phyloP scores from a whole-genome alignment of 2,113 vertebrate species.

The Megalops atlanticus region DNA sequence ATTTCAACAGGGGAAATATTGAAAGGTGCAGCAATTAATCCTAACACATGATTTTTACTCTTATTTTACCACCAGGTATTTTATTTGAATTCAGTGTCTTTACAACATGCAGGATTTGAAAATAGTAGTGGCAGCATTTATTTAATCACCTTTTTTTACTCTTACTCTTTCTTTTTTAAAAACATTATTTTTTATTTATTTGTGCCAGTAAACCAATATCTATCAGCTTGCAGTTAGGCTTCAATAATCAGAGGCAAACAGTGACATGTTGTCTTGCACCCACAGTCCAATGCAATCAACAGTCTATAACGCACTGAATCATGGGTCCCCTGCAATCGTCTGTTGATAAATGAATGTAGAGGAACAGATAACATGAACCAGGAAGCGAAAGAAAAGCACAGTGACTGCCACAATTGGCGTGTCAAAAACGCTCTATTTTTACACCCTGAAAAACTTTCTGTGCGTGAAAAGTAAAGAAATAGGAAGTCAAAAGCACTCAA shows the following conservation, averaged over 20 bases:
- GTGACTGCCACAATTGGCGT: slow-evolving; percentile 45
- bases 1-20: no score
- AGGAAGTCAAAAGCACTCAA: slow-evolving; percentile 32
- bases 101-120: no score
- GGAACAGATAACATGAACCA: slow-evolving; percentile 67
- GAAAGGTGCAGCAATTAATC: no score
- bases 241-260: background rate
- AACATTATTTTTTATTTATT: background rate
- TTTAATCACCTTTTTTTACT: no score
- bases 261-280: slow-evolving; percentile 13
- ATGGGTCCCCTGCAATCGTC: slow-evolving; percentile 33
- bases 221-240: background rate
- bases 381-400: slow-evolving; percentile 59
- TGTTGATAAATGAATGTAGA: slow-evolving; percentile 57
- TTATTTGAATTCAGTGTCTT: no score
- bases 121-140: background rate
- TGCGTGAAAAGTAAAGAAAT: slow-evolving; percentile 35
- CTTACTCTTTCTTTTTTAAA: background rate
- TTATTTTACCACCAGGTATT: no score
- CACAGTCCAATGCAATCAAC: slow-evolving; percentile 61
- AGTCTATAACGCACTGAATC: background rate
- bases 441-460: slow-evolving; percentile 36
- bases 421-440: slow-evolving; percentile 62
- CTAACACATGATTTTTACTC: no score
- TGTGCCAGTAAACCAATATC: background rate